These are phyloP conservation scores for Cheilosia soror DNA, from an alignment of 2,888 invertebrate genomes.

Conservation along the genomic window DNA sequence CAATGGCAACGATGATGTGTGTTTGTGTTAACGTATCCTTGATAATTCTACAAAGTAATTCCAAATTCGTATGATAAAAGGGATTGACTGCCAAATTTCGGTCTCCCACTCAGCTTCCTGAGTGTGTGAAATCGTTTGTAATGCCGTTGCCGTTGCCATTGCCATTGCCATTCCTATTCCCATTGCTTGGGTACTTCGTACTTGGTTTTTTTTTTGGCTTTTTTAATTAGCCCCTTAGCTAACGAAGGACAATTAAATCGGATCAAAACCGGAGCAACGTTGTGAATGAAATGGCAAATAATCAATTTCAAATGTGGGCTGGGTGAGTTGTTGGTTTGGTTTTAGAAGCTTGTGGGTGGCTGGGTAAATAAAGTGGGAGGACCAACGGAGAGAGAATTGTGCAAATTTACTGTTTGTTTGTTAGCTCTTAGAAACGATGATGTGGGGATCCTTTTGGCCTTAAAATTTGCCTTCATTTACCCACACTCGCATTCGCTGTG, in stretches of 20 bases:
- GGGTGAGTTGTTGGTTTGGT: constrained; percentile 45
- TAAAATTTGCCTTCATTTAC: constrained; percentile 8
- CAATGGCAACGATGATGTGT: constrained; percentile 5
- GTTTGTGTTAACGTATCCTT: constrained; percentile 64
- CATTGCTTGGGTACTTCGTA: neutral
- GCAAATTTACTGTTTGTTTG: constrained; percentile 64
- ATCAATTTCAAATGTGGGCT: constrained; percentile 71
- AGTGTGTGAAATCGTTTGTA: neutral
- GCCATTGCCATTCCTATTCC: neutral
- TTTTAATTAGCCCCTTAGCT: constrained; percentile 71
- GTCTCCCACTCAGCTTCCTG: constrained; percentile 11
- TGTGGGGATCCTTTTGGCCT: constrained; percentile 51
- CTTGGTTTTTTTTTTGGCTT: constrained; percentile 34
- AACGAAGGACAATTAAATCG: constrained; percentile 74
- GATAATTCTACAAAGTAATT: constrained; percentile 68
- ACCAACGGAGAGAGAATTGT: constrained; percentile 20
- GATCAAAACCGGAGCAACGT: constrained; percentile 59
- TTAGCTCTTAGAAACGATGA: constrained; percentile 59
- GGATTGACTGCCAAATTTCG: constrained; percentile 41
- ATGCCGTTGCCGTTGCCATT: constrained; percentile 5
- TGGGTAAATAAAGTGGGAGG: constrained; percentile 52
- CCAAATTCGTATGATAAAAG: constrained; percentile 64
- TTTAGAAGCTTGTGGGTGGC: constrained; percentile 8
- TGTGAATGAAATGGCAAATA: constrained; percentile 70
- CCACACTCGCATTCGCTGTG: neutral